Percentiles rank a stretch among this genome's conserved stretches.
phyloP scores from a whole-genome alignment of 2,888 invertebrate species.

The Scaeva pyrastri region DNA sequence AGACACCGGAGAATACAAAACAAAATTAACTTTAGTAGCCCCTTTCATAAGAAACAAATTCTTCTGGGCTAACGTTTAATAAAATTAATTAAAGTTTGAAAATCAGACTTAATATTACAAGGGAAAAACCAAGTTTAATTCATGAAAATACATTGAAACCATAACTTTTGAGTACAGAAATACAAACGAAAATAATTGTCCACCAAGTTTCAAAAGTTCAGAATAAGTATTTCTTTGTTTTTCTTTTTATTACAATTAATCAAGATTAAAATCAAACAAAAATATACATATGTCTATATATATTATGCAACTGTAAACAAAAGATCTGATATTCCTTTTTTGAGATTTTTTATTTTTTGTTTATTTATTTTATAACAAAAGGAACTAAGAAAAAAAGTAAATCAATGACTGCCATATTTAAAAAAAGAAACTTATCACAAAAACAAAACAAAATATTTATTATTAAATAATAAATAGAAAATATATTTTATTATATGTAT shows the following conservation, averaged over 20 bases:
- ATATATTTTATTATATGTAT: constrained; percentile 54
- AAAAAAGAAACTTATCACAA: constrained; percentile 48
- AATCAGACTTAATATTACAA: constrained; percentile 22
- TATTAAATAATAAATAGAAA: constrained; percentile 42
- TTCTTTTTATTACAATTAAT: constrained; percentile 36
- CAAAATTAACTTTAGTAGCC: constrained; percentile 16
- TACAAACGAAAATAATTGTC: constrained; percentile 11
- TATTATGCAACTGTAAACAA: constrained; percentile 69
- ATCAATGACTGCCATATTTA: constrained; percentile 74
- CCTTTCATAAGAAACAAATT: constrained; percentile 30
- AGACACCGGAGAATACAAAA: constrained; percentile 55
- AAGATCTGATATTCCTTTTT: constrained; percentile 73
- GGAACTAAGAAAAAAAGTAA: constrained; percentile 55
- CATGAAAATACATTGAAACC: constrained; percentile 34
- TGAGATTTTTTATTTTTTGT: constrained; percentile 41
- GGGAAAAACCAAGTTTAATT: constrained; percentile 1
- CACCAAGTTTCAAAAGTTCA: constrained; percentile 52
- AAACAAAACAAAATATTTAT: constrained; percentile 65
- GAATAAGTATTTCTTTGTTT: constrained; percentile 51
- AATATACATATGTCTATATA: constrained; percentile 1
- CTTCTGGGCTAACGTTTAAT: constrained; percentile 39
- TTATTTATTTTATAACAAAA: constrained; percentile 62
- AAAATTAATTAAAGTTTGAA: constrained; percentile 2
- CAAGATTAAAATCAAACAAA: constrained; percentile 36
- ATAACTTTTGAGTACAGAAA: constrained; percentile 49